Base-by-base conservation (phyloP, 2,888 invertebrate genomes). In the Agrochola circellaris region DNA sequence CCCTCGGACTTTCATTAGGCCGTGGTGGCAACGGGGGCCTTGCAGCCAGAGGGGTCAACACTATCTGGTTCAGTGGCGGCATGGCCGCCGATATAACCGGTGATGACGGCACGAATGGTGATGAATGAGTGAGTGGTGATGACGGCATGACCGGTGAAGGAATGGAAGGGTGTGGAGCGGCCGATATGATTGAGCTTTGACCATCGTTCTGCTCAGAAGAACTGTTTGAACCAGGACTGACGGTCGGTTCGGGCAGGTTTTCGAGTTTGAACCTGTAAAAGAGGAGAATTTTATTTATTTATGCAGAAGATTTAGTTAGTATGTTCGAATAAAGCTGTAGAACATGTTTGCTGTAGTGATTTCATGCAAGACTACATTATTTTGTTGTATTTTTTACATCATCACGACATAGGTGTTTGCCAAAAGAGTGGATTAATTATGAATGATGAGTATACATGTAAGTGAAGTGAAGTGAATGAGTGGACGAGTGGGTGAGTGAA, bases 141-240 rank as follows among this genome's bases (percentile, higher is more conserved):
- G 70, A 90, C 45, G 42, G 92, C 89, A 68, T 90, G 86, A 38
- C 89, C 79, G 75, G 92, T 83, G 78, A 92, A 30, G 48, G 92
- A 87, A 81, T 77, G 1, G 82, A 83, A 5, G 89, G 85, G 2
- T 88, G 88, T 0, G 93, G 93, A 0, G 93, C 87, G 0, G 95
- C 95, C 51, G 95, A 95, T 76, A 96, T 95, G 64, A 97, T 96
- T 11, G 96, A 96, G 70, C 95, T 95, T 79, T 95, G 96, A 8
- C 93, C 95, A 23, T 96, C 97, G 83, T 96, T 96, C 68, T 94
- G 95, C 84, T 97, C 97, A 0, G 97, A 97, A 0, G 97, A 97
- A 77, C 96, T 96, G 84, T 97, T 96, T 0, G 97, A 97, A 0
- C 96, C 96, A 0, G 97, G 96, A 82, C 97, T 97, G n/a, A 96